Evolutionary conservation across 1,140 invertebrate species (phyloP).

Genomic region (Agrypnia vestita): DNA sequence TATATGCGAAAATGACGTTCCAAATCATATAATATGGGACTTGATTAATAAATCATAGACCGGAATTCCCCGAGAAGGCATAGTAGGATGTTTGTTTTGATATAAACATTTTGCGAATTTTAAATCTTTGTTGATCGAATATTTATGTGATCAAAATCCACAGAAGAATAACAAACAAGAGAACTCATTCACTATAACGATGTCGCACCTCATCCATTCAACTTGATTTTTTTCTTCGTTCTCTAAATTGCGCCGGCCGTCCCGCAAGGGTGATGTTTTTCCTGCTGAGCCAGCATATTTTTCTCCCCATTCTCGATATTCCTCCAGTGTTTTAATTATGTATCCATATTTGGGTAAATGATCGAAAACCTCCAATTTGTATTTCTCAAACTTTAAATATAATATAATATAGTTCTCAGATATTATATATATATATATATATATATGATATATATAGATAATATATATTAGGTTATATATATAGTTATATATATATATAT

Average conservation of each 20-base stretch:
- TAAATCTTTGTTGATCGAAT: too few relatives aligned
- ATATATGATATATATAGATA: too few relatives aligned
- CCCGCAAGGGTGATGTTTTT: slow-evolving; percentile 1
- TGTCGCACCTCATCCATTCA: background rate
- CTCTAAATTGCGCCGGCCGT: slow-evolving; percentile 28
- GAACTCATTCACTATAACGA: background rate
- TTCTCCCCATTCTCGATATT: slow-evolving; percentile 8
- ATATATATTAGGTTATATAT: too few relatives aligned
- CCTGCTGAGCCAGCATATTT: slow-evolving; percentile 29
- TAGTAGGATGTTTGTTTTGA: background rate
- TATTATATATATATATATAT: too few relatives aligned
- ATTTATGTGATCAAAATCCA: too few relatives aligned
- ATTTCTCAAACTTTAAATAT: too few relatives aligned
- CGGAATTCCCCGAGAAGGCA: background rate
- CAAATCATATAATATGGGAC: background rate
- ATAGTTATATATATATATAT: too few relatives aligned
- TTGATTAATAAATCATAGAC: background rate
- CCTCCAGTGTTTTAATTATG: slow-evolving; percentile 28
- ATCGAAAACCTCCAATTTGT: too few relatives aligned
- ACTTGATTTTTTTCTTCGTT: slow-evolving; percentile 10
- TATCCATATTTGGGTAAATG: too few relatives aligned
- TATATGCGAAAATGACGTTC: too few relatives aligned
- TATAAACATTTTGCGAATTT: background rate
- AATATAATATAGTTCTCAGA: too few relatives aligned
- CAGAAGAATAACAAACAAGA: too few relatives aligned